Conservation (phyloP, 2,113 vertebrate genomes). For the Phyllostomus discolor region DNA sequence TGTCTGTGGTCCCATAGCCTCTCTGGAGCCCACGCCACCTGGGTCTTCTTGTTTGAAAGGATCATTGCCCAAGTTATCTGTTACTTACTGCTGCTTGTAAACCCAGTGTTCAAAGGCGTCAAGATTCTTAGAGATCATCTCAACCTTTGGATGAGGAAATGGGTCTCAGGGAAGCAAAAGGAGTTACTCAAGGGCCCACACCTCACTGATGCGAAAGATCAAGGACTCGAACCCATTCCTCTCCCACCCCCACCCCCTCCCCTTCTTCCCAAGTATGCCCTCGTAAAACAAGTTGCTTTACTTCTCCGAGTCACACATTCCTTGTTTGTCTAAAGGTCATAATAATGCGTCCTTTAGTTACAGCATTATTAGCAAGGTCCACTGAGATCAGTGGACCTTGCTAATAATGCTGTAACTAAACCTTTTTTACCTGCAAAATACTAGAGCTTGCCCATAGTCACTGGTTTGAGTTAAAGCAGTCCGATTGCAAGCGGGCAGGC, state of each 20-base stretch:
- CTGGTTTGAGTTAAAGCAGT: not conserved
- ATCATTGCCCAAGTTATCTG: not conserved
- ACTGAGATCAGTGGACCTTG: no score
- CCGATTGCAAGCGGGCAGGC: not conserved
- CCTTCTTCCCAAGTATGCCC: rapidly evolving
- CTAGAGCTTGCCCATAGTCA: not conserved
- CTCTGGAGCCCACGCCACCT: not conserved
- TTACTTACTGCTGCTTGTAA: not conserved
- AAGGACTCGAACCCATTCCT: not conserved
- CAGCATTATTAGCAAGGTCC: not conserved
- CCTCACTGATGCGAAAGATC: not conserved
- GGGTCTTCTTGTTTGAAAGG: not conserved
- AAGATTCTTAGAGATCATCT: no score
- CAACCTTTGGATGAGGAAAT: not conserved
- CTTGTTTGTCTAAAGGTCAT: not conserved
- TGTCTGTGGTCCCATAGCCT: not conserved
- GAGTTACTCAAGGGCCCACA: not conserved
- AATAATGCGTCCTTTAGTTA: not conserved
- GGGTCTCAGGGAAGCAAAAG: not conserved
- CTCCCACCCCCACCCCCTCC: rapidly evolving
- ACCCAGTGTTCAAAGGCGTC: not conserved
- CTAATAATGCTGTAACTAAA: no score
- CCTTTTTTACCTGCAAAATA: not conserved
- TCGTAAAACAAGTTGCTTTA: not conserved
- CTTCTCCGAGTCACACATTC: not conserved